Base-by-base conservation (phyloP, 2,888 invertebrate species). In the Amphipoea oculea region DNA sequence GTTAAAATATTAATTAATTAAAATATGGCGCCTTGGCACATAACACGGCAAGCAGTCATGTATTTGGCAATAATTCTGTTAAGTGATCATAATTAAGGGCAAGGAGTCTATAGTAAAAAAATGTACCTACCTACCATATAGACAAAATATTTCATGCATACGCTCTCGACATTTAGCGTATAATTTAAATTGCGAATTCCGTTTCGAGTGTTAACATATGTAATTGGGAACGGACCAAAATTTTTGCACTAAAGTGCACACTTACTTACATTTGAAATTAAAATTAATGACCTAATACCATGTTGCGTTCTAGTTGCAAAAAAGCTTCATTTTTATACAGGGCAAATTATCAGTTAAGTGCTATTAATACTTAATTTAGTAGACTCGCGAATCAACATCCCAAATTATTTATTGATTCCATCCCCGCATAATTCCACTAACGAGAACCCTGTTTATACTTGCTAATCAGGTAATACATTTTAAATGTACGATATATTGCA, bases 371-470 rank as follows among this genome's bases (percentile, higher is more conserved):
- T 88, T 85, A 88, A 86, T 86, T 85, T 86, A 23, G 70, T 78
- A 69, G 65, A 57, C 65, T 68, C 65, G 36, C 66, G 78, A 76
- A 85, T 88, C 86, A 86, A 82, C 78, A 82, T 77, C 69, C 82
- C 74, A 73, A 88, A 86, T 88, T 77, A 86, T 88, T 76, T 83
- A 86, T 88, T 78, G 83, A 86, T 76, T 79, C 83, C 79, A 88
- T 77, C 76, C 73, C 76, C 67, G 79, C 73, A 88, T 83, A 86
- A 86, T 84, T 69, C 79, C 81, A 86, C 87, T 86, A 87, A 87
- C 81, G 87, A 88, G 79, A 68, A 79, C 81, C 69, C 86, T 82
- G 84, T 89, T 90, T 90, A 89, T 89, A 89, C 89, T 90, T 90
- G 89, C 89, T 90, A 90, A 90, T 90, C 87, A 87, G 80, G 76